Conservation (phyloP, 2,888 invertebrate species). For the Synergus laeviventris region DNA sequence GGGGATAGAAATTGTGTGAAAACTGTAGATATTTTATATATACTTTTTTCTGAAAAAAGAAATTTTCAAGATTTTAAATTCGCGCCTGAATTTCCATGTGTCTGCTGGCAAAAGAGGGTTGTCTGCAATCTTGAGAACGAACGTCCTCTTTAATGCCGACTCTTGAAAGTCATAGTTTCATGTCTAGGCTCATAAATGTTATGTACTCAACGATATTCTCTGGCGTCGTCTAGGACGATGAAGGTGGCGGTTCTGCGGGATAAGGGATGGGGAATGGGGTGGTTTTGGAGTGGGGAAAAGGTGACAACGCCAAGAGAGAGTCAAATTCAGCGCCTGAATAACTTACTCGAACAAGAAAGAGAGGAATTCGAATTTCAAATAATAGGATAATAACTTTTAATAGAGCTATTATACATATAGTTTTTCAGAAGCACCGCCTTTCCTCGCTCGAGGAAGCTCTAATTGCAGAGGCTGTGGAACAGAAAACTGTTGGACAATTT, state of each 20-base stretch:
- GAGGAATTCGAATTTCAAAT: constrained; percentile 21
- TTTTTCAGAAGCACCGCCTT: constrained; percentile 25
- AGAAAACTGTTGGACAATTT: constrained; percentile 20
- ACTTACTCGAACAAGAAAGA: background rate
- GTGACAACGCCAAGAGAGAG: constrained; percentile 8
- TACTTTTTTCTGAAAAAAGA: background rate
- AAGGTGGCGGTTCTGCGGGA: constrained; percentile 22
- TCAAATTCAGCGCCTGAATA: constrained; percentile 11
- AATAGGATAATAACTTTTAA: constrained; percentile 27
- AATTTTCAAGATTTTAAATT: constrained; percentile 17
- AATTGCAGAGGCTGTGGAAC: constrained; percentile 18
- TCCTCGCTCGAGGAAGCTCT: constrained; percentile 22
- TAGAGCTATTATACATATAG: constrained; percentile 8
- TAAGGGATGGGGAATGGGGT: constrained; percentile 1
- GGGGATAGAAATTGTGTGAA: background rate
- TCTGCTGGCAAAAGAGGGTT: background rate
- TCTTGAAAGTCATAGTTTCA: constrained; percentile 31
- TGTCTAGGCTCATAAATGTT: constrained; percentile 39
- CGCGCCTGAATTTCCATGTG: constrained; percentile 4
- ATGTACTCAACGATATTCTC: constrained; percentile 36
- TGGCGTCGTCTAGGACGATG: constrained; percentile 28
- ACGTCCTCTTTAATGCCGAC: constrained; percentile 19
- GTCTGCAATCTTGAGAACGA: constrained; percentile 28
- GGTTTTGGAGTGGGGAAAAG: background rate
- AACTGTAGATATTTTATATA: constrained; percentile 22